Evolutionary conservation across 1,140 invertebrate genomes (phyloP), one percentile per base, ranked within the genome.

Genomic region (Trichonephila clavipes): DNA sequence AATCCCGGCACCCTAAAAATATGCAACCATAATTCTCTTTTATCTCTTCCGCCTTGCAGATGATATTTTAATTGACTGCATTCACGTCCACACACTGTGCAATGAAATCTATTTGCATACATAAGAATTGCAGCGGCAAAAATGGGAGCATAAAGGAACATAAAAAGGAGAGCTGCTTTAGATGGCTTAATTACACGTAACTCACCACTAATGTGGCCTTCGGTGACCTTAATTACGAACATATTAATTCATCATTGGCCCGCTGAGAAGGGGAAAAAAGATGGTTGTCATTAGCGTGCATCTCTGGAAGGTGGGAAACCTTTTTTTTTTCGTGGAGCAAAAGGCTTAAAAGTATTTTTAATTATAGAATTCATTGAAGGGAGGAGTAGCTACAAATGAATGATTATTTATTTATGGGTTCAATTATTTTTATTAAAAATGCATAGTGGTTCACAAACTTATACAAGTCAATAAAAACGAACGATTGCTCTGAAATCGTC

Each of bases 161-260:
- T 34, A 77, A 77, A 77, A 77, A 34, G 24, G 0, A 14, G 0
- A 14, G 14, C 72, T 12, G 12, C 28, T 77, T 77, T 14, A 40
- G 72, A 77, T 77, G 72, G 18, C 28, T 77, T 77, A 40, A 77
- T 77, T 34, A 40, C 18, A 5, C 14, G 28, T 77, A 40, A 77
- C 28, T 77, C 14, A 6, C 28, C 28, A 16, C 72, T 77, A 77
- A 77, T 77, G 72, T 40, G 72, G 14, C 14, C 18, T 34, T 19
- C 16, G 16, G 24, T 34, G 28, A 77, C 72, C 72, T 77, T 77
- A 77, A 77, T 77, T 34, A 77, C 72, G 24, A 40, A 16, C 28
- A 77, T 77, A 77, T 77, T 77, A 77, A 77, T 77, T 77, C 72
- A 77, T 77, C 72, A 40, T 34, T 77, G 24, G 28, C 72, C 72